Evolutionary conservation across 2,888 invertebrate genomes (phyloP), one percentile per base, ranked within the genome.

Genomic region (Dioctria rufipes): DNA sequence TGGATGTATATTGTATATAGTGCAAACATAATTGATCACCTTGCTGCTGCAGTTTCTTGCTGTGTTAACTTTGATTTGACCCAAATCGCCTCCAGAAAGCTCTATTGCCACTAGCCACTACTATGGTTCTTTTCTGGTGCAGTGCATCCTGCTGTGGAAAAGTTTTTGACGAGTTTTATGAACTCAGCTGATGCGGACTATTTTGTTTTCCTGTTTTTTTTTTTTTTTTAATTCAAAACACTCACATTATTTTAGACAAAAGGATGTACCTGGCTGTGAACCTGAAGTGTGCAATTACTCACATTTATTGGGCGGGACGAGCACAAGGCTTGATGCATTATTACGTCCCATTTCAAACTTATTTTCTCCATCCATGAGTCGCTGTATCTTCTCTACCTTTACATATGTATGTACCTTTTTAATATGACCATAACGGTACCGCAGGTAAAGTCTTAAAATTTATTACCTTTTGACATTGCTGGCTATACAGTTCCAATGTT

Each of bases 401-500:
- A 60, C 25, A 25, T 25, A 25, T 25, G 25, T 25, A 25, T 25
- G 25, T 25, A 25, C 60, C 3, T 40, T 65, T 39, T 65, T 37
- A 6, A 65, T 40, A 43, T n/a, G 66, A 11, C 8, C 5, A 66
- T 66, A 66, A 66, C 66, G 42, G 66, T 66, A 46, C 13, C 46
- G 5, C 66, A 66, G 46, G 66, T 66, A 66, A 6, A 9, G 66
- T n/a, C 66, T 73, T 63, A 73, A 80, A 75, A 80, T 80, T 80
- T 80, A 80, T 80, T 80, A 75, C 65, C 73, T 75, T 80, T 75
- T 80, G 65, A 63, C 69, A 75, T 80, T 73, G 80, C 75, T 69
- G 65, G 13, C 58, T 51, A 51, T 51, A 54, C 60, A 65, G 75
- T 80, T 51, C 49, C 79, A 69, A 69, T 43, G 71, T n/a, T 80